Conservation (phyloP, 1,140 invertebrate genomes). For the Diorhabda carinulata region DNA sequence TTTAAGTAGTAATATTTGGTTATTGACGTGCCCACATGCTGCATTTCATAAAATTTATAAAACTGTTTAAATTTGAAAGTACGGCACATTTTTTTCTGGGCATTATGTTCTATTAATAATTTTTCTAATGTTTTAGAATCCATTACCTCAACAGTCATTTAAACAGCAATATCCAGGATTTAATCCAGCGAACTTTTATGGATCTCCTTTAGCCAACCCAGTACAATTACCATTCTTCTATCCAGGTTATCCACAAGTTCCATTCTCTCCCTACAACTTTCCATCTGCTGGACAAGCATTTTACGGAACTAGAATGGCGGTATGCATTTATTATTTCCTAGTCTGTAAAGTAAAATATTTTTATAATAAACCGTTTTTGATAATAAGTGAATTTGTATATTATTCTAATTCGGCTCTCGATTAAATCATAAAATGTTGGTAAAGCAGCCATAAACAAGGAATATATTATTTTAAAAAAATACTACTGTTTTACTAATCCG, state of each 20-base stretch:
- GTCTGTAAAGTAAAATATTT: no score
- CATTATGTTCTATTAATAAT: neutral
- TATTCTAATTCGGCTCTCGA: no score
- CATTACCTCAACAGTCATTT: constrained; percentile 26
- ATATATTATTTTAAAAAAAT: no score
- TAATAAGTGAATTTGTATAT: no score
- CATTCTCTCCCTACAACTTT: constrained; percentile 36
- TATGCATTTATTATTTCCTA: constrained; percentile 28
- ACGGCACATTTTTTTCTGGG: neutral
- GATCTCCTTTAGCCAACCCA: constrained; percentile 18
- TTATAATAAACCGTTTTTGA: no score
- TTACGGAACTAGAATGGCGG: constrained; percentile 40
- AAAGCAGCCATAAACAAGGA: no score
- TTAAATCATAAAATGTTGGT: no score
- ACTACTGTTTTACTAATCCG: no score
- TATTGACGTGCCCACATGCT: no score
- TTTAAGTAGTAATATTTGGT: no score
- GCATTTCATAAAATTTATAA: no score
- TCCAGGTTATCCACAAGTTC: constrained; percentile 38
- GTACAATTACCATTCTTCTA: constrained; percentile 35
- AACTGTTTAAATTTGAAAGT: no score
- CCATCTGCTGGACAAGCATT: constrained; percentile 39
- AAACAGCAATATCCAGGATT: constrained; percentile 32
- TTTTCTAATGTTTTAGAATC: constrained; percentile 27
- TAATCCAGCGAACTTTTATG: constrained; percentile 21